Evolutionary conservation across 2,888 invertebrate species (phyloP).

Genomic region (Phasia obesa): DNA sequence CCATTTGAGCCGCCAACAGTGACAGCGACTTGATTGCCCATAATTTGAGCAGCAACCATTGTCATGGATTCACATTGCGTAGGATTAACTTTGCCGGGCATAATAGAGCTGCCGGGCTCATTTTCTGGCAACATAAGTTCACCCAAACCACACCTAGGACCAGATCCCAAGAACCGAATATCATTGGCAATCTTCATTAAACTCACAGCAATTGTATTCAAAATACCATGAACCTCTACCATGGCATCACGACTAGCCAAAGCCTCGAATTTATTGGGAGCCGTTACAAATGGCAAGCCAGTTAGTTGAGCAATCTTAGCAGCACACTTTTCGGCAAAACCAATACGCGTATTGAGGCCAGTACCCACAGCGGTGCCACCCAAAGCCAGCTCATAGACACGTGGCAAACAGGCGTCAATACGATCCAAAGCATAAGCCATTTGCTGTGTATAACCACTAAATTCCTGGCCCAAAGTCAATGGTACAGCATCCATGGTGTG

Average conservation of each 20-base stretch:
- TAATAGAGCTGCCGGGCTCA: constrained; percentile 99
- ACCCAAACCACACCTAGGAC: constrained; percentile 97
- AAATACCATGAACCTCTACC: constrained; percentile 97
- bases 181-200: constrained; percentile 99
- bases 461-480: constrained; percentile 98
- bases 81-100: constrained; percentile 99
- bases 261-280: constrained; percentile 99
- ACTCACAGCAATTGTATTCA: constrained; percentile 95
- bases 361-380: constrained; percentile 99
- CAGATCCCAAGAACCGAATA: constrained; percentile 94
- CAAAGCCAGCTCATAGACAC: constrained; percentile 94
- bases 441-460: constrained; percentile 95
- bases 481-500: constrained; percentile 97
- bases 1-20: constrained; percentile 97
- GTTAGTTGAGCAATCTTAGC: constrained; percentile 91
- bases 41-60: constrained; percentile 97
- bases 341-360: constrained; percentile 96
- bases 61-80: constrained; percentile 99
- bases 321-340: constrained; percentile 97
- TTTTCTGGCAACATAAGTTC: constrained; percentile 98
- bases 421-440: constrained; percentile 92
- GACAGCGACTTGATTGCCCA: constrained; percentile 98
- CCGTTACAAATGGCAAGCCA: constrained; percentile 94
- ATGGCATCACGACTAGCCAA: constrained; percentile 96
- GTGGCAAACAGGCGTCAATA: constrained; percentile 91